Evolutionary conservation across 2,113 vertebrate genomes (phyloP).

Genomic region (Pituophis catenifer): DNA sequence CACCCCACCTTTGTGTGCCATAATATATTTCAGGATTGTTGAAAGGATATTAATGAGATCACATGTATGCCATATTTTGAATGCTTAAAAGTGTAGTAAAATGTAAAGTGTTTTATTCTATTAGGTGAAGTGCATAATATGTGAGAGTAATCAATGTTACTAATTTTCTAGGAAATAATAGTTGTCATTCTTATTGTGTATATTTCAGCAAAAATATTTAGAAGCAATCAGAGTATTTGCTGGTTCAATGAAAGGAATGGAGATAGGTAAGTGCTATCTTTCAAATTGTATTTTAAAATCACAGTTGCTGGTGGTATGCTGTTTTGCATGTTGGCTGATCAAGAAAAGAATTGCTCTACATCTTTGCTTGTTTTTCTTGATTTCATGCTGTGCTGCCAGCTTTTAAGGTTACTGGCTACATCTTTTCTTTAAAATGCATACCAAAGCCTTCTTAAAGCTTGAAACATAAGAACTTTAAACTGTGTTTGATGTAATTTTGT

Average conservation of each 20-base stretch:
- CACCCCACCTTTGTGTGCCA: not conserved
- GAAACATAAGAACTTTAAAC: not conserved
- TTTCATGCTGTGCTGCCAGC: not conserved
- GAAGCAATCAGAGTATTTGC: conserved; percentile 68
- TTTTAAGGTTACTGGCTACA: not conserved
- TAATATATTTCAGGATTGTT: not conserved
- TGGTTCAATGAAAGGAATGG: conserved; percentile 64
- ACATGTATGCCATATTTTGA: not conserved
- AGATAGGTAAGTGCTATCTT: conserved; percentile 56
- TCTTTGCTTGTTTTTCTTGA: not conserved
- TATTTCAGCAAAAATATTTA: conserved; percentile 58
- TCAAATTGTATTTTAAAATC: not conserved
- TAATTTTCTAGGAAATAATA: not conserved
- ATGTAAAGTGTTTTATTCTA: not conserved
- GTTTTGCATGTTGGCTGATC: not conserved
- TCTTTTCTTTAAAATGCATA: not conserved
- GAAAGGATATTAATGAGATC: not conserved
- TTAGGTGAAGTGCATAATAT: not conserved
- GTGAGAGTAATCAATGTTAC: not conserved
- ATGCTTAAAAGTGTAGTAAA: not conserved
- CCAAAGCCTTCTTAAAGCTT: not conserved
- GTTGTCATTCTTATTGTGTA: not conserved
- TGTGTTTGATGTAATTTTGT: not conserved
- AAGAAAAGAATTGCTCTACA: not conserved
- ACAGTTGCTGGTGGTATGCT: not conserved